Percentiles rank a stretch among this genome's conserved stretches.
These are phyloP conservation scores for Oxyteleia sp. DNA, from an alignment of 2,888 invertebrate species.

Conservation along the genomic window DNA sequence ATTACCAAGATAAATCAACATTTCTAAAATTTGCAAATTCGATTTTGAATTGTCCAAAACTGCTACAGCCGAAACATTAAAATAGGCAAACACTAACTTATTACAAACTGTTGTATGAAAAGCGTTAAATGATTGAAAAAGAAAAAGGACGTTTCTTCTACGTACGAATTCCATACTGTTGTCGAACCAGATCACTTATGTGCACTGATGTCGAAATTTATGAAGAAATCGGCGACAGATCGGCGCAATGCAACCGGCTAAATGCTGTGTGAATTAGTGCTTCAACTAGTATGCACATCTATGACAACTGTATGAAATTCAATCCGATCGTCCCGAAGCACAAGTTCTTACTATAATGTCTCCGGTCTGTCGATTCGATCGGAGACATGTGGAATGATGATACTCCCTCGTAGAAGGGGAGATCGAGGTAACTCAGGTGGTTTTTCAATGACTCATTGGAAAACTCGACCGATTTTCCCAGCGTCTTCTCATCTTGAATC, in stretches of 20 bases:
- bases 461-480: too few species aligned
- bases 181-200: neutral
- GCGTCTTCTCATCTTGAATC: too few species aligned
- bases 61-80: too few species aligned
- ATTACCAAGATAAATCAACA: too few species aligned
- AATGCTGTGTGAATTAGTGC: constrained; percentile 41
- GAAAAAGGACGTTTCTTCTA: too few species aligned
- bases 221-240: constrained; percentile 13
- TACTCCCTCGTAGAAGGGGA: constrained; percentile 43
- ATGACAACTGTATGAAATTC: constrained; percentile 54
- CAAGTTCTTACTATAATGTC: constrained; percentile 61
- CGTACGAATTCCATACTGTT: constrained; percentile 45
- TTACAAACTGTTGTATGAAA: too few species aligned
- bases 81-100: too few species aligned
- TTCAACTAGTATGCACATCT: constrained; percentile 43
- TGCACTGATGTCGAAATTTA: constrained; percentile 11
- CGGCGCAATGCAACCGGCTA: constrained; percentile 32
- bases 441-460: neutral
- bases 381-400: constrained; percentile 40
- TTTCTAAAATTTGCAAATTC: too few species aligned
- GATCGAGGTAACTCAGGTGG: constrained; percentile 16
- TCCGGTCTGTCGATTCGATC: constrained; percentile 44
- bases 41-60: too few species aligned
- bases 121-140: too few species aligned
- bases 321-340: constrained; percentile 48